Base-by-base conservation (phyloP, 2,888 invertebrate species). In the Agrypnus murinus region DNA sequence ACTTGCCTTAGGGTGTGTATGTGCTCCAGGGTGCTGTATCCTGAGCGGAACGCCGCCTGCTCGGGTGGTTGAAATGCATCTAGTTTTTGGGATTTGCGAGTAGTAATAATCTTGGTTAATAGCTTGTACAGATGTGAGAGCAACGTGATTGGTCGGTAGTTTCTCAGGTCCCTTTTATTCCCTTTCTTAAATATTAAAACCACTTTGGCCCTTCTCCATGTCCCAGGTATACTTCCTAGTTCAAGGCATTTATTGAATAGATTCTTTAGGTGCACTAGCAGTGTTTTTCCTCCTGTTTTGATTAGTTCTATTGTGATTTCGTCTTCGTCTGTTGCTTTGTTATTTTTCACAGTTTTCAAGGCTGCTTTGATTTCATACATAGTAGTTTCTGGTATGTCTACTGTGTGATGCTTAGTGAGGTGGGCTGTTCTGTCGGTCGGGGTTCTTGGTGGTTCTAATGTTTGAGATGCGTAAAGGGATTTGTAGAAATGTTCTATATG, bases 21-120 rank as follows among this genome's bases (percentile, higher is more conserved):
- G 45, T 63, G 63, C 10, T 63, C 63, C n/a, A 36, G 8, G 12
- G 63, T 63, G 9, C 32, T 32, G 46, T 50, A 63, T 12, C 34
- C n/a, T 7, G 12, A n/a, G 25, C 50, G 14, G 15, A 46, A 62
- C 10, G 10, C 36, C n/a, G 2, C 36, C n/a, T 36, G 36, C n/a
- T 36, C 9, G 8, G 7, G 9, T 36, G 36, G n/a, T 36, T 36
- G 2, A 6, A 36, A 36, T 8, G 2, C 3, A n/a, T 36, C 2
- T 36, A 36, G 36, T n/a, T n/a, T n/a, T n/a, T n/a, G n/a, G n/a
- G n/a, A n/a, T n/a, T n/a, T n/a, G n/a, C n/a, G n/a, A n/a, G n/a
- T n/a, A 40, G 40, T n/a, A 40, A n/a, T n/a, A n/a, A n/a, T n/a
- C n/a, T n/a, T n/a, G n/a, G n/a, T n/a, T n/a, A n/a, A n/a, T n/a